Conservation (phyloP, 2,888 invertebrate species). For the Dolomedes plantarius region DNA sequence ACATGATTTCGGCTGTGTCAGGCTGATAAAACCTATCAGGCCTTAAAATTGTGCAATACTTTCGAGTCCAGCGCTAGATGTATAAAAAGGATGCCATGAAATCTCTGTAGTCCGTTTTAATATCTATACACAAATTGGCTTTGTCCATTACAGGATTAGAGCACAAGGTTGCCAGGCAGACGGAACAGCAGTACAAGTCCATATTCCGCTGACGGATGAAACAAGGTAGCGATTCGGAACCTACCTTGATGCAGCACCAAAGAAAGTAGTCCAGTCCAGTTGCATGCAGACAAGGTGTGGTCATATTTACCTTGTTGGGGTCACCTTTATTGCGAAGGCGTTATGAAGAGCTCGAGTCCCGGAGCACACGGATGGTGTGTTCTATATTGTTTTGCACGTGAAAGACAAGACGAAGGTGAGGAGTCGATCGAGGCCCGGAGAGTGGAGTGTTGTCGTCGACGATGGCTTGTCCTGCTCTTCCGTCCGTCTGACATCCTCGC, state of each 20-base stretch:
- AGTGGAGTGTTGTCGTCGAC: conserved; percentile 4
- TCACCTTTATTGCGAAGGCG: conserved; percentile 22
- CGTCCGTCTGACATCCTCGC: conserved; percentile 63
- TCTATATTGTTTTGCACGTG: conserved; percentile 56
- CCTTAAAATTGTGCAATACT: conserved; percentile 53
- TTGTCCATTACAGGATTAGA: conserved; percentile 26
- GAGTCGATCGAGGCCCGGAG: conserved; percentile 15
- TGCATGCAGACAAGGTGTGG: conserved; percentile 14
- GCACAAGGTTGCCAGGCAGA: conserved; percentile 64
- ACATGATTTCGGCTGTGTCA: conserved; percentile 38
- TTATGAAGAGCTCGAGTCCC: conserved; percentile 40
- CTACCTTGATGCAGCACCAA: conserved; percentile 58
- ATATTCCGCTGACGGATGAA: neutral
- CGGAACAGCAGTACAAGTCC: conserved; percentile 39
- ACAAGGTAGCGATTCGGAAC: conserved; percentile 31
- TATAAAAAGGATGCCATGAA: conserved; percentile 17
- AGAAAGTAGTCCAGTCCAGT: conserved; percentile 10
- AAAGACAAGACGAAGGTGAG: conserved; percentile 55
- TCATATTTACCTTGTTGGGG: conserved; percentile 49
- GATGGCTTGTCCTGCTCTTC: conserved; percentile 44
- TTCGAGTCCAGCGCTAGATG: conserved; percentile 43
- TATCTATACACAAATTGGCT: conserved; percentile 10
- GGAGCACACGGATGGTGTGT: conserved; percentile 28
- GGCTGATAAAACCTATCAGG: conserved; percentile 37
- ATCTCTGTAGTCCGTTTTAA: neutral